Evolutionary conservation across 2,888 invertebrate genomes (phyloP).

Genomic region (Sycophila texana): DNA sequence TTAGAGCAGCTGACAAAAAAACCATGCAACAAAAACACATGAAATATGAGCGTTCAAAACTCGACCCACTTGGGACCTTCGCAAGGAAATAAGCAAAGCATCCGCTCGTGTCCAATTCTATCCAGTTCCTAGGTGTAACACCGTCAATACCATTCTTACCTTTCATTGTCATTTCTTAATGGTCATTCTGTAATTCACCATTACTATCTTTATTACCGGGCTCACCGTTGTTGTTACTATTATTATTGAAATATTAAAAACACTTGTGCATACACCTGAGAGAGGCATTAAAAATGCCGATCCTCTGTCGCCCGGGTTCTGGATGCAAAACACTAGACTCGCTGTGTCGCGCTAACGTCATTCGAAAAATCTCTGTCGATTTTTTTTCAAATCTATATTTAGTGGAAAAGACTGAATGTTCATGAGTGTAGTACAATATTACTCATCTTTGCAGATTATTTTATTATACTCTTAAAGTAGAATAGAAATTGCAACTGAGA

Average conservation of each 20-base stretch:
- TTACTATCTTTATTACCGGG: slow-evolving; percentile 17
- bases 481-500: slow-evolving; percentile 27
- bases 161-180: slow-evolving; percentile 41
- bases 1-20: no score
- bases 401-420: slow-evolving; percentile 72
- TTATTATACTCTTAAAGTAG: slow-evolving; percentile 45
- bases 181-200: slow-evolving; percentile 29
- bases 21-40: neutral
- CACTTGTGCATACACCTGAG: neutral
- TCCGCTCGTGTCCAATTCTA: slow-evolving; percentile 45
- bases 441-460: slow-evolving; percentile 59
- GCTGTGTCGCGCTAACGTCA: slow-evolving; percentile 23
- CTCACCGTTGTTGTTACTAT: slow-evolving; percentile 50
- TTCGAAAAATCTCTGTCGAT: slow-evolving; percentile 36
- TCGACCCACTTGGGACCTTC: slow-evolving; percentile 31
- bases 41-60: slow-evolving; percentile 22
- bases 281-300: neutral
- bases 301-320: neutral
- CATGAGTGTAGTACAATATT: slow-evolving; percentile 66
- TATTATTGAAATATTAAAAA: slow-evolving; percentile 29
- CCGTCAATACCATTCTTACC: slow-evolving; percentile 43
- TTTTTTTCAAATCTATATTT: slow-evolving; percentile 58
- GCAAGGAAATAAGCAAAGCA: slow-evolving; percentile 2
- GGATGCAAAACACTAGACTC: neutral
- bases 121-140: slow-evolving; percentile 56